These are phyloP conservation scores for Hypsibius dujardini DNA, from an alignment of 1,140 invertebrate species.

Conservation along the genomic window DNA sequence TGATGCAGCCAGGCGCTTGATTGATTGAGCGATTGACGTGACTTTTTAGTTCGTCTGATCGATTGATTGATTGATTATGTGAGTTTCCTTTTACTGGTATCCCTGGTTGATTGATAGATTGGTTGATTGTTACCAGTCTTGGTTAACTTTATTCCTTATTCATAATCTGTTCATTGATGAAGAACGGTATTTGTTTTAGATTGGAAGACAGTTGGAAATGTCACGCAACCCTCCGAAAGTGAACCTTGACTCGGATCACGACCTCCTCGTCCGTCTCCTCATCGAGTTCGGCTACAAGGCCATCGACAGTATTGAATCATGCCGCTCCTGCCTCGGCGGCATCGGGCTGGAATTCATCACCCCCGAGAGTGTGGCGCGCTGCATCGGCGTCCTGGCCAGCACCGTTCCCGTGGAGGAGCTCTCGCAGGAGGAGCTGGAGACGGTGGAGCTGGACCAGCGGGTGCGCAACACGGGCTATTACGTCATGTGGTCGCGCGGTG, in stretches of 20 bases:
- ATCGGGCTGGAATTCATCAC: not conserved
- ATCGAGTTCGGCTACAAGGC: slow-evolving; percentile 18
- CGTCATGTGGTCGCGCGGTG: slow-evolving; percentile 15
- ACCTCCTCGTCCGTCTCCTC: not conserved
- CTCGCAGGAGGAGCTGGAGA: not conserved
- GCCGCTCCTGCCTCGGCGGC: slow-evolving; percentile 16
- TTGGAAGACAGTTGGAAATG: slow-evolving; percentile 1
- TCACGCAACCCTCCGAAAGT: not conserved
- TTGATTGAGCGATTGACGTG: too few species aligned
- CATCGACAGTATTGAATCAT: slow-evolving; percentile 18
- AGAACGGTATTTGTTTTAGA: not conserved
- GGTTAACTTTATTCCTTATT: not conserved
- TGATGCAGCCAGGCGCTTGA: too few species aligned
- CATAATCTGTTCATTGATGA: not conserved
- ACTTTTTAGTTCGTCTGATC: too few species aligned
- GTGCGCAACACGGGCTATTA: slow-evolving; percentile 13
- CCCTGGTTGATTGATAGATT: too few species aligned
- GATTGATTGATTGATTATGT: too few species aligned
- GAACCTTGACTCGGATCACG: slow-evolving; percentile 7
- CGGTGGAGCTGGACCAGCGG: slow-evolving; percentile 18
- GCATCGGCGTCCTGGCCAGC: slow-evolving; percentile 23
- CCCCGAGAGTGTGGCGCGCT: slow-evolving; percentile 19
- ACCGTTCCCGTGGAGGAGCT: slow-evolving; percentile 36
- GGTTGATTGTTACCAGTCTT: not conserved
- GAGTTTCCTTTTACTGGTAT: too few species aligned